Evolutionary conservation across 1,140 invertebrate species (phyloP).

Genomic region (Nymphalis io): DNA sequence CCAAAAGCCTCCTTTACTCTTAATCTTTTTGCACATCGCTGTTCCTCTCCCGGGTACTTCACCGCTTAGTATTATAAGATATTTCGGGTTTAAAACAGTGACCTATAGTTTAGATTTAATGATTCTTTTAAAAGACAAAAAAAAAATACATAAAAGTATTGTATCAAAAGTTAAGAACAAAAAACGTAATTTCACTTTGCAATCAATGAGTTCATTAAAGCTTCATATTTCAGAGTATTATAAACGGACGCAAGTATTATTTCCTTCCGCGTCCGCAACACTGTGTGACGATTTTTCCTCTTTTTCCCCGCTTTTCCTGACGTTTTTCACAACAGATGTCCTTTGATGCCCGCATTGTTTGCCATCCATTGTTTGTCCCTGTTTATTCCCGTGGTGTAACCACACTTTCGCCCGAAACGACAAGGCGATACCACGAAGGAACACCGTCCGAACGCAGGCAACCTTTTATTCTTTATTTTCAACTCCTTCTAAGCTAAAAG

Average conservation of each 20-base stretch:
- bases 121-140: background rate
- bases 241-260: slow-evolving; percentile 20
- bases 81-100: too few species aligned
- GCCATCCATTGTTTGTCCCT: slow-evolving; percentile 44
- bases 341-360: slow-evolving; percentile 54
- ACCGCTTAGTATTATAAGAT: too few species aligned
- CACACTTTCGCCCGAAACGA: background rate
- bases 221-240: slow-evolving; percentile 10
- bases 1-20: too few species aligned
- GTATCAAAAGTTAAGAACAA: background rate
- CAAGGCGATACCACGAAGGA: background rate
- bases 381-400: slow-evolving; percentile 38
- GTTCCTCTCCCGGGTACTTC: too few species aligned
- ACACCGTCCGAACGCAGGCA: background rate
- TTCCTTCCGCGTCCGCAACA: slow-evolving; percentile 1
- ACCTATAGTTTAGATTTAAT: too few species aligned
- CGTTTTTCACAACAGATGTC: slow-evolving; percentile 47
- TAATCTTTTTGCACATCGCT: too few species aligned
- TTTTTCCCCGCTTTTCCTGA: slow-evolving; percentile 31
- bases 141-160: background rate
- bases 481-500: too few species aligned
- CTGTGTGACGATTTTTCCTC: slow-evolving; percentile 31
- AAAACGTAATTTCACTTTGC: background rate
- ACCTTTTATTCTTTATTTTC: background rate
- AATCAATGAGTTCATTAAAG: slow-evolving; percentile 1